These are phyloP conservation scores for Cyanocitta stelleri DNA, from an alignment of 2,113 vertebrate species.

Conservation along the genomic window DNA sequence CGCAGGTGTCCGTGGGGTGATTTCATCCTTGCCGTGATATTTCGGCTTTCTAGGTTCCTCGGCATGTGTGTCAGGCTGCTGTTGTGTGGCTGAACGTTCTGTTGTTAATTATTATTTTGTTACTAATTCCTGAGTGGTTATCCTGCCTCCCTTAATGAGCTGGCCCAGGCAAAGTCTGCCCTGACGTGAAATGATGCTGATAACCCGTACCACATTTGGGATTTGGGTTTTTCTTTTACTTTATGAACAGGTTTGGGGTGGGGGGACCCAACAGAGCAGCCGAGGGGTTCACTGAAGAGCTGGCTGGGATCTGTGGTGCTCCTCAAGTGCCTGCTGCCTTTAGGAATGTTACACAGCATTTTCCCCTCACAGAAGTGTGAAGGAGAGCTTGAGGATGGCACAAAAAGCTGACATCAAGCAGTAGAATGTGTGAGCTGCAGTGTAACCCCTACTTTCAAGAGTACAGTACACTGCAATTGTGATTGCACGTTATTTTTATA, in stretches of 20 bases:
- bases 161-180: accelerated
- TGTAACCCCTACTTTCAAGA: not conserved
- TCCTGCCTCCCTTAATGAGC: accelerated
- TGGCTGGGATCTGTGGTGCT: not conserved
- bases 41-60: accelerated
- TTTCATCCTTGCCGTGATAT: accelerated
- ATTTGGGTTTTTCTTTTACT: not conserved
- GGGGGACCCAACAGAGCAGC: accelerated
- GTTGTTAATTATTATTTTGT: not conserved
- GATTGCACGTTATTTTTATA: accelerated
- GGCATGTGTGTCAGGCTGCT: accelerated
- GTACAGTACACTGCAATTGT: accelerated
- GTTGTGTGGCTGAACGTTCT: not conserved
- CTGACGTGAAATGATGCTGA: accelerated
- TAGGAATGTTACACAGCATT: accelerated
- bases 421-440: not conserved
- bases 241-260: accelerated
- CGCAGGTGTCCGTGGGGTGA: not conserved
- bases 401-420: not conserved
- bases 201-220: accelerated
- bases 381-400: not conserved
- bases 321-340: not conserved
- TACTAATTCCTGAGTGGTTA: accelerated
- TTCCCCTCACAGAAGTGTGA: not conserved
- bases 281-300: not conserved